phyloP scores from a whole-genome alignment of 2,113 vertebrate species.

The Ptychochromis oligacanthus region DNA sequence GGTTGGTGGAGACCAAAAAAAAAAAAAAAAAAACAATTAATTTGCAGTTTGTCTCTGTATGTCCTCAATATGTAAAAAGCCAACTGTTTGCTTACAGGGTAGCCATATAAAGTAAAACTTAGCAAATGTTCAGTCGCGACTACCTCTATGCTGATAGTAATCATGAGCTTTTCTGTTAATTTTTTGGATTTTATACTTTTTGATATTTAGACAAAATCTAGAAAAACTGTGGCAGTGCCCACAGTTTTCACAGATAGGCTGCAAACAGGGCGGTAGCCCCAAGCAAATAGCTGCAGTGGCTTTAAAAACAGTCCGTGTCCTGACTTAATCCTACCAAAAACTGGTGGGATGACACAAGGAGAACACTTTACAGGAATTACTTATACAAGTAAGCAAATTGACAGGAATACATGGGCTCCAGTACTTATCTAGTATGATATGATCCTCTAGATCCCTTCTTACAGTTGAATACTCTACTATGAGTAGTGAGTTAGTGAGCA shows the following conservation, averaged over 20 bases:
- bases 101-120: neutral
- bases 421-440: neutral
- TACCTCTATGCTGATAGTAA: neutral
- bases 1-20: neutral
- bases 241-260: neutral
- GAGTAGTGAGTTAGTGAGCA: neutral
- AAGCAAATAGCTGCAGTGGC: neutral
- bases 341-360: neutral
- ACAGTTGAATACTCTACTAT: neutral
- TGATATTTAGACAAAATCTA: neutral
- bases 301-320: neutral
- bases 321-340: constrained; percentile 9
- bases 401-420: neutral
- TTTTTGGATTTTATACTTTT: neutral
- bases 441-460: neutral
- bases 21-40: neutral
- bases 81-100: neutral
- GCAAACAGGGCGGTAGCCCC: neutral
- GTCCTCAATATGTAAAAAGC: neutral
- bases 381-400: neutral
- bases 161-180: neutral
- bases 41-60: neutral
- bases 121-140: neutral
- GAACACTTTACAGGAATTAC: neutral
- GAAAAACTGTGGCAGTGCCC: neutral